A percentile compares a stretch with the other conserved stretches of the same genome.
Conservation (phyloP, 23 tunicate genomes). For the Clavelina lepadiformis region DNA sequence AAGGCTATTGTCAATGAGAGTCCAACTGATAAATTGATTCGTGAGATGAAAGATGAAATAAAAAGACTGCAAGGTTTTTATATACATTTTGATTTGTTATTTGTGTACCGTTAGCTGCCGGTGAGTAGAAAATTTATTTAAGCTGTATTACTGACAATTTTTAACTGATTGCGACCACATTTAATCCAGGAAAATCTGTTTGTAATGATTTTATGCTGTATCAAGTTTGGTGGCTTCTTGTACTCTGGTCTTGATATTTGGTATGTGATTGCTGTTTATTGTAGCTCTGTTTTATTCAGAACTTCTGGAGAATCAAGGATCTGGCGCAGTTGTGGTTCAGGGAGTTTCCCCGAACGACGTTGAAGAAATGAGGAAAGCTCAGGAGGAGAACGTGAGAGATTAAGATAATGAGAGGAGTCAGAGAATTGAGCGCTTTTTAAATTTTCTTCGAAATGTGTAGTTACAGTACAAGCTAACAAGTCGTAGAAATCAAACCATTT, state of each 20-base stretch:
- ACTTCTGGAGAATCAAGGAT: constrained; percentile 43
- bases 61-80: constrained; percentile 68
- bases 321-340: constrained; percentile 46
- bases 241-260: neutral
- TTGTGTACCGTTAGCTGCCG: neutral
- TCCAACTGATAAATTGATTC: constrained; percentile 81
- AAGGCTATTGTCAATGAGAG: constrained; percentile 92
- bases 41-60: constrained; percentile 92
- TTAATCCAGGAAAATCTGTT: no score
- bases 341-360: constrained; percentile 86
- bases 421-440: no score
- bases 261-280: no score
- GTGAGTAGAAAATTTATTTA: neutral
- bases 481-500: no score
- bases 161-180: no score
- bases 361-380: constrained; percentile 65
- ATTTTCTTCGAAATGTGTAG: no score
- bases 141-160: neutral
- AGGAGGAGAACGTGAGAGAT: constrained; percentile 63
- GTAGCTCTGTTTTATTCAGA: constrained; percentile 29
- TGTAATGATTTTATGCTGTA: neutral
- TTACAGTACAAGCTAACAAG: no score
- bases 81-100: neutral
- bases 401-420: no score
- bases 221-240: no score